Percentiles rank a stretch among this genome's conserved stretches.
phyloP scores from a whole-genome alignment of 2,888 invertebrate species.

The Prosapia bicincta region DNA sequence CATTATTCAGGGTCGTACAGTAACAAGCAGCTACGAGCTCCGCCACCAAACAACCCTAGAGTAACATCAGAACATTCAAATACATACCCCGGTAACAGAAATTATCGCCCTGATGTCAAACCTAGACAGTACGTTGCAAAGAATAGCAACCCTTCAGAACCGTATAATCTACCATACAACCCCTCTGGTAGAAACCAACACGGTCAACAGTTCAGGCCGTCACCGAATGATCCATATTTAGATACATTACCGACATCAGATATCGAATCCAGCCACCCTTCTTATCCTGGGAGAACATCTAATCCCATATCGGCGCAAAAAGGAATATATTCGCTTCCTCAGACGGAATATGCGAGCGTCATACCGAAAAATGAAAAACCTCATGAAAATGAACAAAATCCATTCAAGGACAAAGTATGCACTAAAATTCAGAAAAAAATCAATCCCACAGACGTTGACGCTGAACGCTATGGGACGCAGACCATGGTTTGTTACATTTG shows the following conservation, averaged over 20 bases:
- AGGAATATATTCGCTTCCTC: conserved; percentile 5
- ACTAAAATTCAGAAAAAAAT: conserved; percentile 24
- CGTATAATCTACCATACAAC: background rate
- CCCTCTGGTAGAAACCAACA: background rate
- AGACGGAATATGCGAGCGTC: conserved; percentile 18
- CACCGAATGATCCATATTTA: conserved; percentile 12
- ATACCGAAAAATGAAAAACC: conserved; percentile 2
- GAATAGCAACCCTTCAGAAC: background rate
- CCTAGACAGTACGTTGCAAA: background rate
- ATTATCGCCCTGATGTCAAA: background rate
- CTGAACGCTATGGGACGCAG: conserved; percentile 19
- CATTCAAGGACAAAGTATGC: conserved; percentile 5
- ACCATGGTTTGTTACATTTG: conserved; percentile 60
- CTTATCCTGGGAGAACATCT: background rate
- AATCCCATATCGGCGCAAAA: background rate
- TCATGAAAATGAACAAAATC: background rate
- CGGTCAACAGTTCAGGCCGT: conserved; percentile 10
- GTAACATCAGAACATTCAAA: too few relatives aligned
- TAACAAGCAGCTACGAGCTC: background rate
- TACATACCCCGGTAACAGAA: background rate
- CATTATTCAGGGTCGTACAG: background rate
- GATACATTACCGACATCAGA: background rate
- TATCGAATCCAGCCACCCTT: background rate
- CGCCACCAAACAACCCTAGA: too few relatives aligned
- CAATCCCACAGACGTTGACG: conserved; percentile 6